These are phyloP conservation scores for Columbina picui DNA, from an alignment of 2,113 vertebrate genomes.

Conservation along the genomic window DNA sequence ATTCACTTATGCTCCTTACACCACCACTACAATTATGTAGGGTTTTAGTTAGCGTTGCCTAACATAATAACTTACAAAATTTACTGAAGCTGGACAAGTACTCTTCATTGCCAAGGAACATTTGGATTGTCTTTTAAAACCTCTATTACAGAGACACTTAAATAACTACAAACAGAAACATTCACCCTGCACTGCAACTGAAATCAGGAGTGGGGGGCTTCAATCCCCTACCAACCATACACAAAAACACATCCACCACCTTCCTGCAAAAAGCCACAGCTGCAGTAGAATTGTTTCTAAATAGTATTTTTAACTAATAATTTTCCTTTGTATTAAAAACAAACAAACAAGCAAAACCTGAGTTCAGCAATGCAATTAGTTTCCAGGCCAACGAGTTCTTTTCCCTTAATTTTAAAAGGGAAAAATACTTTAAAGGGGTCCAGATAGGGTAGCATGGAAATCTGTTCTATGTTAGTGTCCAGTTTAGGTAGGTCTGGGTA, in stretches of 20 bases:
- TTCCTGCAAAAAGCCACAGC: background rate
- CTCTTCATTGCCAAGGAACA: background rate
- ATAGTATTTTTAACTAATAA: background rate
- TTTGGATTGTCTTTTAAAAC: background rate
- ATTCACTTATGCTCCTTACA: background rate
- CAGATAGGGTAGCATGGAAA: background rate
- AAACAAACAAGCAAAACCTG: background rate
- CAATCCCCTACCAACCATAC: background rate
- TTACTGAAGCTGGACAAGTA: background rate
- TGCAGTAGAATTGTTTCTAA: background rate
- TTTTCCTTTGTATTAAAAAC: background rate
- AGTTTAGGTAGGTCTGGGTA: background rate
- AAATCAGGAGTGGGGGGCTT: background rate
- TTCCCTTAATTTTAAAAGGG: background rate
- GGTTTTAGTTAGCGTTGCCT: background rate
- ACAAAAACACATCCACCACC: background rate
- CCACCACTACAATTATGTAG: rapidly evolving
- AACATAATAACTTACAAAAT: background rate
- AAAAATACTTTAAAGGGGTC: background rate
- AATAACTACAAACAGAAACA: background rate
- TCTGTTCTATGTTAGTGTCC: background rate
- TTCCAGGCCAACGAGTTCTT: background rate
- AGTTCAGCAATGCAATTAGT: background rate
- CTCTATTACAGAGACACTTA: background rate
- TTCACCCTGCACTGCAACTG: background rate